phyloP scores from a whole-genome alignment of 2,797 vertebrate genomes.

The Phoebastria nigripes region DNA sequence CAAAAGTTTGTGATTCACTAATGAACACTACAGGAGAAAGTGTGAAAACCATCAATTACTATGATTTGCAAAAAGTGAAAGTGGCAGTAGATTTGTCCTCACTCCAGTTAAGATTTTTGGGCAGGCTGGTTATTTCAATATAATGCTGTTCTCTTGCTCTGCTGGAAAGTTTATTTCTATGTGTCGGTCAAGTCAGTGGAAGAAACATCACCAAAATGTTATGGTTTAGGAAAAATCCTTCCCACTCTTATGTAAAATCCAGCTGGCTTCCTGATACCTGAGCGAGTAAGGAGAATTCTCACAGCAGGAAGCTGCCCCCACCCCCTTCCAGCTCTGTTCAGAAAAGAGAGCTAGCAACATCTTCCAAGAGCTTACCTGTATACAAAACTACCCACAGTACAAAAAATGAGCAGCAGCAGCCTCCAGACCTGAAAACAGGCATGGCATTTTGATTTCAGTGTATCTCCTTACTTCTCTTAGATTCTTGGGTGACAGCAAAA shows the following conservation, averaged over 20 bases:
- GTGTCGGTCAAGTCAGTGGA: neutral
- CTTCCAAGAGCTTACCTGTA: neutral
- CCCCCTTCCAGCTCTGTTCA: neutral
- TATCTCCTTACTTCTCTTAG: neutral
- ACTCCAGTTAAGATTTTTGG: neutral
- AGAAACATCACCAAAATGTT: neutral
- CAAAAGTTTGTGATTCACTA: neutral
- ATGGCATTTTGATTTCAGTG: neutral
- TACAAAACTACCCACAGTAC: neutral
- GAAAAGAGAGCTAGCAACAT: neutral
- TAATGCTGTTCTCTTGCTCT: neutral
- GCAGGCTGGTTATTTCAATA: neutral
- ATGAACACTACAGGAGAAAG: neutral
- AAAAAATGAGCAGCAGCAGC: neutral
- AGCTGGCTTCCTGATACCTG: neutral
- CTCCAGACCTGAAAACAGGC: neutral
- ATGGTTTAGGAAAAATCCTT: neutral
- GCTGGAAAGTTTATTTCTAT: neutral
- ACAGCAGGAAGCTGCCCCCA: neutral
- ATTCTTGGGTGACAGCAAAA: neutral
- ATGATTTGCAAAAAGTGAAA: neutral
- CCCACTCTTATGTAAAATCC: neutral
- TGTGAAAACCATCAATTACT: neutral
- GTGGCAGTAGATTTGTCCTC: neutral
- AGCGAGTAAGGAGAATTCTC: neutral